phyloP scores from a whole-genome alignment of 2,797 vertebrate genomes.

The Tragelaphus eurycerus region DNA sequence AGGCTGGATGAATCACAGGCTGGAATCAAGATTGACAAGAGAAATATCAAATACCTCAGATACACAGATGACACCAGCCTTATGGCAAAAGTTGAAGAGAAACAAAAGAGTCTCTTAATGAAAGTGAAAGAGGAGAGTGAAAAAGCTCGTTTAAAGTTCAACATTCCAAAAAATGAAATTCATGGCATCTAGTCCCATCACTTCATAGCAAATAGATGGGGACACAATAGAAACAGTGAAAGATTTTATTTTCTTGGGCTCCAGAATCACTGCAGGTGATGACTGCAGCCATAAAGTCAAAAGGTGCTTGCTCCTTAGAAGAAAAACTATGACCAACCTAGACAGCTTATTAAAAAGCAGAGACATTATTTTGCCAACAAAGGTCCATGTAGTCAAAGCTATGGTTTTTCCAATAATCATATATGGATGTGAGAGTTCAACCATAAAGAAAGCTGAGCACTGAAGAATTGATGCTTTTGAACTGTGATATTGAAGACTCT shows the following conservation, averaged over 20 bases:
- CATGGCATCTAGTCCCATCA: background rate
- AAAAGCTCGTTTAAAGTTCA: background rate
- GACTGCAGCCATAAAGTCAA: background rate
- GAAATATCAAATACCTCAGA: background rate
- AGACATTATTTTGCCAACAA: background rate
- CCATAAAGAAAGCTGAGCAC: background rate
- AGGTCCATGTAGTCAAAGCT: background rate
- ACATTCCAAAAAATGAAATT: background rate
- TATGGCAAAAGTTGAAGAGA: background rate
- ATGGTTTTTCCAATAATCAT: background rate
- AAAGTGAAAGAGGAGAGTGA: background rate
- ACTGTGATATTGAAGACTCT: background rate
- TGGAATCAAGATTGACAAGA: background rate
- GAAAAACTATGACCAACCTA: background rate
- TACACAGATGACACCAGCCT: background rate
- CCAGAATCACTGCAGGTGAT: background rate
- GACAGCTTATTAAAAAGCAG: background rate
- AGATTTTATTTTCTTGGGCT: background rate
- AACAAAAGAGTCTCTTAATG: background rate
- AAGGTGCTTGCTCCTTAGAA: background rate
- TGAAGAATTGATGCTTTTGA: background rate
- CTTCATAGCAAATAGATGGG: background rate
- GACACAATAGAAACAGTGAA: background rate
- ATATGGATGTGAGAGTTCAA: accelerated
- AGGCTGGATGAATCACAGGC: background rate